Percentiles rank a stretch among this genome's conserved stretches.
These are phyloP conservation scores for Protula sp. DNA, from an alignment of 2,888 invertebrate species.

Conservation along the genomic window DNA sequence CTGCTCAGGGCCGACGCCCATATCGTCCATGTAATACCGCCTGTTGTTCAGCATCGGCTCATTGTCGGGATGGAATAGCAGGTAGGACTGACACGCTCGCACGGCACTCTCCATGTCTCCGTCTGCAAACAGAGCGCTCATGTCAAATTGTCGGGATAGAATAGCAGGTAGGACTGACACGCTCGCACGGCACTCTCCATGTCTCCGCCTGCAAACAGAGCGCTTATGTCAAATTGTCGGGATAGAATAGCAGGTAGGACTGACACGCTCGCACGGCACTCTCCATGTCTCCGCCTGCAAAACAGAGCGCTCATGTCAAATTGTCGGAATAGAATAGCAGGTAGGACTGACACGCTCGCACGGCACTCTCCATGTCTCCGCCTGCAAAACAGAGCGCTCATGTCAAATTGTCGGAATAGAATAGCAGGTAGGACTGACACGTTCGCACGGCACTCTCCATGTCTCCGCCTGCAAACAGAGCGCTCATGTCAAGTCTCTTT, in stretches of 20 bases:
- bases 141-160: slow-evolving; percentile 13
- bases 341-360: slow-evolving; percentile 6
- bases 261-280: slow-evolving; percentile 8
- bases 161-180: slow-evolving; percentile 11
- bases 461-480: slow-evolving; percentile 14
- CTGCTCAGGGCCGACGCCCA: slow-evolving; percentile 6
- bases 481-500: too few relatives aligned
- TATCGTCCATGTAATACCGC: slow-evolving; percentile 11
- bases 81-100: slow-evolving; percentile 6
- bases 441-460: slow-evolving; percentile 8
- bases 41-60: slow-evolving; percentile 18
- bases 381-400: slow-evolving; percentile 15
- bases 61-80: slow-evolving; percentile 14
- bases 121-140: slow-evolving; percentile 15
- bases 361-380: slow-evolving; percentile 11
- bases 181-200: slow-evolving; percentile 8
- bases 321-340: slow-evolving; percentile 15
- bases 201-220: slow-evolving; percentile 14
- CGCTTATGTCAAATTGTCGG: too few relatives aligned
- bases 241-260: slow-evolving; percentile 12
- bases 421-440: slow-evolving; percentile 11
- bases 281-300: slow-evolving; percentile 14
- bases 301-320: too few relatives aligned
- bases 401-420: slow-evolving; percentile 14
- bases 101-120: slow-evolving; percentile 11